Evolutionary conservation across 2,113 vertebrate genomes (phyloP), one percentile per base, ranked within the genome.

Genomic region (Nerophis ophidion): DNA sequence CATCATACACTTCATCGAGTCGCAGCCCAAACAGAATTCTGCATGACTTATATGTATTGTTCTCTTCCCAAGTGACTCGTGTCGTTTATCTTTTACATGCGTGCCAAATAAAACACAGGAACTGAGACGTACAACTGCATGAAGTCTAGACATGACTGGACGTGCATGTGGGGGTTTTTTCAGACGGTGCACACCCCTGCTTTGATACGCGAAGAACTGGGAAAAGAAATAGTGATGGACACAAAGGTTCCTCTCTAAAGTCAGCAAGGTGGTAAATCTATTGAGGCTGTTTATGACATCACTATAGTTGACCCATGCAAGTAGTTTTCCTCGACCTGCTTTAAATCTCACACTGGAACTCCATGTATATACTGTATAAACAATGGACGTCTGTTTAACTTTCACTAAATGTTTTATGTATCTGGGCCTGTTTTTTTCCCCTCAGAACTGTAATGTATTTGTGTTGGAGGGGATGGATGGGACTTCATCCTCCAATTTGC

Each of bases 121-220:
- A 34, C 12, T 49, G 5, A 26, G 53, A 68, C 52, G 0, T 1
- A 57, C 19, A 57, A 9, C 14, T 17, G 10, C 63, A 40, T 60
- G 63, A 38, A 70, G 53, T 69, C 42, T 12, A 8, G 44, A 60
- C 81, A 68, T 75, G 81, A 82, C 55, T 1, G 17, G 47, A 66
- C 77, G 68, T 66, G 78, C 34, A 63, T 61, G 42, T 44, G 52
- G 38, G 59, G 67, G 62, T 62, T 44, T 82, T 82, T 68, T 71
- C 48, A 62, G 59, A 65, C 60, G 35, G 57, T 47, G 47, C 57
- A 63, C 59, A 34, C 58, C n/a, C 10, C 40, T 5, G 17, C 51
- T 49, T 6, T 33, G 10, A 8, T 3, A 26, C 26, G 6, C 17
- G 17, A 12, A 36, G 2, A 8, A 12, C 13, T 54, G 1, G 14